phyloP scores from a whole-genome alignment of 2,797 vertebrate species.

The Urosaurus nigricauda region DNA sequence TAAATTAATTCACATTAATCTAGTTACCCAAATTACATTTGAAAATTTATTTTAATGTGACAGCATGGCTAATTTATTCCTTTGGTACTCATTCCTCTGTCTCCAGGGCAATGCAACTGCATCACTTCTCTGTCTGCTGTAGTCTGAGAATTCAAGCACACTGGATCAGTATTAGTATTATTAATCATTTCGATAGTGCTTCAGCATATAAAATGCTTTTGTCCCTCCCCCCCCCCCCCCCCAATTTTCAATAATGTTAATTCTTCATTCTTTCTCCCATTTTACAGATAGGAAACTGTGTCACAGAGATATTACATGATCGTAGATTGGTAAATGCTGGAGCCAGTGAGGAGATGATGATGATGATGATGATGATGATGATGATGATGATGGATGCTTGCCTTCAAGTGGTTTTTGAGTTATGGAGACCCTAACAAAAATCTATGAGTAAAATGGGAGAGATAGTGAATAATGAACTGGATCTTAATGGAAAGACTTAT shows the following conservation, averaged over 20 bases:
- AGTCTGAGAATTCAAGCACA: conserved; percentile 51
- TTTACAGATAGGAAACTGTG: neutral
- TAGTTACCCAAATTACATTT: conserved; percentile 74
- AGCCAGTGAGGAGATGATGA: neutral
- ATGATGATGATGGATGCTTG: no score
- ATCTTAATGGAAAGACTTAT: no score
- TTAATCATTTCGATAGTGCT: conserved; percentile 33
- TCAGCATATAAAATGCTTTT: conserved; percentile 18
- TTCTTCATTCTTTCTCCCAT: neutral
- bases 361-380: no score
- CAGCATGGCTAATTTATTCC: conserved; percentile 74
- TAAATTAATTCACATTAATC: conserved; percentile 74
- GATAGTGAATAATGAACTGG: no score
- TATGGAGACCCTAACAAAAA: no score
- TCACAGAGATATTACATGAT: neutral
- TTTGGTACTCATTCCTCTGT: conserved; percentile 64
- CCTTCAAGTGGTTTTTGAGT: no score
- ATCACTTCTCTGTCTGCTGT: conserved; percentile 47
- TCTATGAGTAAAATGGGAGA: no score
- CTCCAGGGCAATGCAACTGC: conserved; percentile 61
- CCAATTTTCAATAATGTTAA: neutral
- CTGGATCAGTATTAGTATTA: conserved; percentile 34
- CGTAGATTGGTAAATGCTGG: neutral
- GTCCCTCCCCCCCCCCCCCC: neutral
- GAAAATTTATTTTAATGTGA: conserved; percentile 76